phyloP scores from a whole-genome alignment of 2,797 vertebrate genomes.

The Poecilia gillii region DNA sequence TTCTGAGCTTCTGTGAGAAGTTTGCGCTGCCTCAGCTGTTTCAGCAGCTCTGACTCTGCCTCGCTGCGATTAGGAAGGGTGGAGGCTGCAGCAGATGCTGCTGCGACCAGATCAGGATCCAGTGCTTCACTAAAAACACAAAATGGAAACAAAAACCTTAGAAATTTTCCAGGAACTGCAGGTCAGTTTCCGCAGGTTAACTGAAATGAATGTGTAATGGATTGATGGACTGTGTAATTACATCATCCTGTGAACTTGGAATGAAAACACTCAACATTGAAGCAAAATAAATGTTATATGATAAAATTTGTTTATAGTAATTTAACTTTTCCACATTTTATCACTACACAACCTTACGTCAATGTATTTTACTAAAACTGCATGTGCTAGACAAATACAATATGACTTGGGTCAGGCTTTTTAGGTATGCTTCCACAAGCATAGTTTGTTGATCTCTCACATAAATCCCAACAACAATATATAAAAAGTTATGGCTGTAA shows the following conservation, averaged over 20 bases:
- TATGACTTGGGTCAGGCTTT: not conserved
- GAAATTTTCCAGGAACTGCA: not conserved
- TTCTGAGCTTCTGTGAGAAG: conserved; percentile 78
- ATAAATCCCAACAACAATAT: not conserved
- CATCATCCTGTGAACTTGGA: not conserved
- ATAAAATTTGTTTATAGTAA: not conserved
- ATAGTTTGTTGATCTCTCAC: not conserved
- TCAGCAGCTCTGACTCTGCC: conserved; percentile 89
- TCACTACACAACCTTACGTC: not conserved
- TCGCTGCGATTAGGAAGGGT: conserved; percentile 80
- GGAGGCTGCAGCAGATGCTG: conserved; percentile 87
- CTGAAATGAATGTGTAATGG: not conserved
- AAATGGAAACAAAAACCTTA: not conserved
- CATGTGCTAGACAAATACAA: not conserved
- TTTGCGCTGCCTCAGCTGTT: conserved; percentile 85
- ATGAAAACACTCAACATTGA: not conserved
- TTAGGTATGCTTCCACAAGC: not conserved
- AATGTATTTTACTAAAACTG: not conserved
- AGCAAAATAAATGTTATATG: not conserved
- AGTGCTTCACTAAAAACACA: conserved; percentile 64
- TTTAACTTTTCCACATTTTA: not conserved
- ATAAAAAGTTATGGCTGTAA: not conserved
- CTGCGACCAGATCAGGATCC: conserved; percentile 83
- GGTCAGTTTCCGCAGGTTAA: not conserved
- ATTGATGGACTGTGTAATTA: not conserved